These are phyloP conservation scores for Bombus confusus DNA, from an alignment of 1,140 invertebrate genomes.

Conservation along the genomic window DNA sequence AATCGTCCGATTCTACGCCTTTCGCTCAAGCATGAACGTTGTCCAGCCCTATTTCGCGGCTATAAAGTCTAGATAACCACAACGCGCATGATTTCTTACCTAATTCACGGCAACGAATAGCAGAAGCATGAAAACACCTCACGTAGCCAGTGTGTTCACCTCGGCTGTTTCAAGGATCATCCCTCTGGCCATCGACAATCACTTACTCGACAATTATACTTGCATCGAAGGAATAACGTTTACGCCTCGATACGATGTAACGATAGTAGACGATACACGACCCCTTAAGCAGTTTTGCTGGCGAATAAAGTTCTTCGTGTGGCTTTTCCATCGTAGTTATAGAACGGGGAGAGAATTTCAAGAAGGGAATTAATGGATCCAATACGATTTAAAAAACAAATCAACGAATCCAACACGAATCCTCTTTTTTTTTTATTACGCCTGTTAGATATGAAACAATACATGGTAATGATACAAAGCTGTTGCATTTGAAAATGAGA, in stretches of 20 bases:
- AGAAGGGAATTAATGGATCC: not conserved
- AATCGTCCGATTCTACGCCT: conserved; percentile 1
- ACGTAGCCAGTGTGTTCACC: conserved; percentile 61
- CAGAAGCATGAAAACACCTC: conserved; percentile 39
- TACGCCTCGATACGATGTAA: conserved; percentile 54
- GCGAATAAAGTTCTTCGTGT: not conserved
- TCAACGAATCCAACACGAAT: too few relatives aligned
- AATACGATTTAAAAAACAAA: not conserved
- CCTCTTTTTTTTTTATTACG: too few relatives aligned
- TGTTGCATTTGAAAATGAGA: too few relatives aligned
- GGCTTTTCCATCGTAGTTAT: not conserved
- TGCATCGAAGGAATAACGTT: conserved; percentile 55
- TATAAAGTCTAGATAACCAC: not conserved
- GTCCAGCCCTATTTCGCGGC: not conserved
- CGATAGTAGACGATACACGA: conserved; percentile 18
- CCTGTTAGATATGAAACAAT: too few relatives aligned
- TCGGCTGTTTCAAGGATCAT: conserved; percentile 47
- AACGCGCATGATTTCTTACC: not conserved
- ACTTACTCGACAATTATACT: conserved; percentile 70
- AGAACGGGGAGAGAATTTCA: not conserved
- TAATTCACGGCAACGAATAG: conserved; percentile 2
- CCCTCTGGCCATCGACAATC: conserved; percentile 54
- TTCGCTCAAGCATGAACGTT: not conserved
- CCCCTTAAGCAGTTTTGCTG: not conserved
- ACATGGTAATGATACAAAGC: too few relatives aligned